Conservation (phyloP, 2,113 vertebrate genomes). For the Glaucomys volans region DNA sequence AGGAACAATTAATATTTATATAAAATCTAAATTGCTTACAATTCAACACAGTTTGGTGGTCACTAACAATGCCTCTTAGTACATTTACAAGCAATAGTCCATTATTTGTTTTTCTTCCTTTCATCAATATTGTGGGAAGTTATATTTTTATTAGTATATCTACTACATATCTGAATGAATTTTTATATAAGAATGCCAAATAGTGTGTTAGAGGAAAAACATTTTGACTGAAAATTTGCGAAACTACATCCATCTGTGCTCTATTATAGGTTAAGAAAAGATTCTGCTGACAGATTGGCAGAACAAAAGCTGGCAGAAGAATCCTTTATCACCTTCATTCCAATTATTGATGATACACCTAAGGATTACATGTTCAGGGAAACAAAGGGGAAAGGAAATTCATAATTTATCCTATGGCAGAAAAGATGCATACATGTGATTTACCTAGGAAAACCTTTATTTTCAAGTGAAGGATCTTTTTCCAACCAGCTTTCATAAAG, state of each 20-base stretch:
- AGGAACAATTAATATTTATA: neutral
- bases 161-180: slow-evolving; percentile 1
- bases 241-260: neutral
- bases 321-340: neutral
- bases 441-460: slow-evolving; percentile 92
- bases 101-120: neutral
- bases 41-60: neutral
- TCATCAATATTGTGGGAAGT: neutral
- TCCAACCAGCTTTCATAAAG: slow-evolving; percentile 96
- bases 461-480: slow-evolving; percentile 92
- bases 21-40: slow-evolving; percentile 18
- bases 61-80: neutral
- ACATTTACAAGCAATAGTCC: slow-evolving; percentile 18
- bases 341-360: neutral
- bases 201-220: neutral
- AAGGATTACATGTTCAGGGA: neutral
- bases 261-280: neutral
- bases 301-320: neutral
- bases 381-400: neutral
- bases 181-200: neutral
- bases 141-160: slow-evolving; percentile 7
- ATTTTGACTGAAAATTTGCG: neutral
- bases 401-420: neutral
- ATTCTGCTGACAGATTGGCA: neutral
- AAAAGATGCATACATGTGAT: neutral